phyloP scores from a whole-genome alignment of 2,113 vertebrate species.

The Uria aalge region DNA sequence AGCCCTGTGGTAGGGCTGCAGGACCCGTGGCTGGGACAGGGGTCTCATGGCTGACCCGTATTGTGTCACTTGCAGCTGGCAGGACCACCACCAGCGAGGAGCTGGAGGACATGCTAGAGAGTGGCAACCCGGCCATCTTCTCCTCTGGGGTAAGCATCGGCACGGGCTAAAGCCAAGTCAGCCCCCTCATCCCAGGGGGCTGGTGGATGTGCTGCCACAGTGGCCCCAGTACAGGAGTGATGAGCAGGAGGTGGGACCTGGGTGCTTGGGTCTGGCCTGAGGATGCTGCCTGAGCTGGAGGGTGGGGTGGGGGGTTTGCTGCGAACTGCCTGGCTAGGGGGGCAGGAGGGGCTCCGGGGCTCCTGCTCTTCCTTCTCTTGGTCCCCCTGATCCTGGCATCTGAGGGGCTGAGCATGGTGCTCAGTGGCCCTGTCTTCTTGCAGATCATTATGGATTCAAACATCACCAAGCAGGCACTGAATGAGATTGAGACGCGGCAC shows the following conservation, averaged over 20 bases:
- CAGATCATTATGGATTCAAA: slow-evolving; percentile 97
- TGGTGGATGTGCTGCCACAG: neutral
- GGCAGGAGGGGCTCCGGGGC: neutral
- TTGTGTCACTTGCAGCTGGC: slow-evolving; percentile 79
- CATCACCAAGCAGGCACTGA: slow-evolving; percentile 94
- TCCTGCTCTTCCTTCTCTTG: neutral
- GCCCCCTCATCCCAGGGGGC: neutral
- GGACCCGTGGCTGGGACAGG: neutral
- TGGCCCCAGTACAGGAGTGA: fast-evolving
- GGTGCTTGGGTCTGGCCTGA: neutral
- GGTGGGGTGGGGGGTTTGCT: neutral
- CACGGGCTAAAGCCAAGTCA: neutral
- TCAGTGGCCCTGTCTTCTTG: neutral
- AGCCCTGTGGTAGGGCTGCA: neutral
- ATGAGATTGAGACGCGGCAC: slow-evolving; percentile 94
- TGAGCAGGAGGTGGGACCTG: neutral
- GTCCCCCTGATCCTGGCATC: neutral
- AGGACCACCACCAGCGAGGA: slow-evolving; percentile 96
- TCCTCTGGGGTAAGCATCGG: slow-evolving; percentile 86
- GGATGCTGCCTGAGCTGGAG: neutral
- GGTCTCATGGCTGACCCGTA: neutral
- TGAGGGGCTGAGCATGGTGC: neutral
- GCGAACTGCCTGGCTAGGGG: neutral
- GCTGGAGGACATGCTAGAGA: slow-evolving; percentile 96
- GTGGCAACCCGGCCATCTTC: slow-evolving; percentile 94